Percentiles rank a stretch among this genome's conserved stretches.
Evolutionary conservation across 2,797 vertebrate species (phyloP).

Genomic region (Hippopotamyrus pictus): DNA sequence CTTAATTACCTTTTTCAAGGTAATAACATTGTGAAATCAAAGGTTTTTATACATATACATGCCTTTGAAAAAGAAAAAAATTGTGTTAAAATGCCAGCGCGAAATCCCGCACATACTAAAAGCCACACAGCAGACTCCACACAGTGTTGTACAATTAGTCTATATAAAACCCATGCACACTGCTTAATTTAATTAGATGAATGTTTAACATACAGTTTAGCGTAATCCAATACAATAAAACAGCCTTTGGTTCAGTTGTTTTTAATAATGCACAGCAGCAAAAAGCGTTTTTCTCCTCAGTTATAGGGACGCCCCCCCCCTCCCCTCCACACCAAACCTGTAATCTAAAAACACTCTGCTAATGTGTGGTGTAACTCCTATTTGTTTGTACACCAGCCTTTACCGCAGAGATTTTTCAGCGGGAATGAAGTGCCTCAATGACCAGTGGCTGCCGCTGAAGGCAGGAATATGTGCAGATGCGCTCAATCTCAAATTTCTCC

Average conservation of each 20-base stretch:
- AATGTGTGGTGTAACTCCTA: constrained; percentile 18
- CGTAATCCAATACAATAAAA: not conserved
- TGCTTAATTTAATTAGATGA: not conserved
- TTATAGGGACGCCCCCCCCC: not conserved
- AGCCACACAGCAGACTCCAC: not conserved
- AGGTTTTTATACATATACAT: not conserved
- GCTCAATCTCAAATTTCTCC: not conserved
- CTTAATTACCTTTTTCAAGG: not conserved
- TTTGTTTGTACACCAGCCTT: constrained; percentile 11
- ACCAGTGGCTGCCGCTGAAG: not conserved
- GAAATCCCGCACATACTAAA: not conserved
- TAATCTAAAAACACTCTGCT: constrained; percentile 14
- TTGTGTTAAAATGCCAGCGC: not conserved
- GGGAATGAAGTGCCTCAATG: not conserved
- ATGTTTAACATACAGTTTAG: not conserved
- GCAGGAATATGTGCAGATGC: not conserved
- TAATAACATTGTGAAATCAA: not conserved
- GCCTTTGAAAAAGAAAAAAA: not conserved
- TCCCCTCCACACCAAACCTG: not conserved
- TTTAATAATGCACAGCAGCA: constrained; percentile 4
- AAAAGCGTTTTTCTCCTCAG: not conserved
- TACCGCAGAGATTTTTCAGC: not conserved
- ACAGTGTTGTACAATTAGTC: not conserved
- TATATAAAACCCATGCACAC: constrained; percentile 1
- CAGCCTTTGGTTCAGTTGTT: not conserved